phyloP scores from a whole-genome alignment of 2,888 invertebrate species.

The Cephus pulcher region DNA sequence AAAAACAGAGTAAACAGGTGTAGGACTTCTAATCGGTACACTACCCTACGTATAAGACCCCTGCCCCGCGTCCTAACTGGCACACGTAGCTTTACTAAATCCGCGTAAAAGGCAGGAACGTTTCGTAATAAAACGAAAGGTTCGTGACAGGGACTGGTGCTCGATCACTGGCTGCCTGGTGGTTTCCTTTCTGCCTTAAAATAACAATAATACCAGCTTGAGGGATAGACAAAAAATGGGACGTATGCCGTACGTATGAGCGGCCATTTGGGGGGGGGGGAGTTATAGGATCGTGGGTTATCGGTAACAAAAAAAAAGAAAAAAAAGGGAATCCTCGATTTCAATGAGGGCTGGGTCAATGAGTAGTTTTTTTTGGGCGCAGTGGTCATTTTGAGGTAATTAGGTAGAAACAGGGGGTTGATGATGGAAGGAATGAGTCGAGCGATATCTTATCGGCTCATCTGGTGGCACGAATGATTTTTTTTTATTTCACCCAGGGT shows the following conservation, averaged over 20 bases:
- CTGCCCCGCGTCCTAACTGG: too few species aligned
- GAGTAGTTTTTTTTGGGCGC: neutral
- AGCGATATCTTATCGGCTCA: neutral
- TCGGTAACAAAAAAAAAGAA: neutral
- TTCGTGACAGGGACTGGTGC: slow-evolving; percentile 32
- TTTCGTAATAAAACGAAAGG: slow-evolving; percentile 32
- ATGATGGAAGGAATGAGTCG: neutral
- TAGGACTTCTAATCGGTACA: neutral
- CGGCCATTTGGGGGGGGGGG: neutral
- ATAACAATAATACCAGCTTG: neutral
- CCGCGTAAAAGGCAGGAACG: neutral
- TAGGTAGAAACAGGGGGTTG: neutral
- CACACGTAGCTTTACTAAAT: neutral
- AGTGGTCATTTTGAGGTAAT: neutral
- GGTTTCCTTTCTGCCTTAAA: neutral
- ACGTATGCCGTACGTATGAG: slow-evolving; percentile 6
- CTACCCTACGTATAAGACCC: neutral
- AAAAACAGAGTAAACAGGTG: neutral
- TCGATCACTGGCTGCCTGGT: slow-evolving; percentile 22
- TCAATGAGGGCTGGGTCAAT: neutral
- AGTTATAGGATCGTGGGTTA: neutral
- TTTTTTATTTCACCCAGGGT: neutral
- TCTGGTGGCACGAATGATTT: neutral
- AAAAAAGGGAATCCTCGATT: neutral
- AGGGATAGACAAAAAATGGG: slow-evolving; percentile 28